Conservation (phyloP, 2,113 vertebrate species). For the Brienomyrus brachyistius region DNA sequence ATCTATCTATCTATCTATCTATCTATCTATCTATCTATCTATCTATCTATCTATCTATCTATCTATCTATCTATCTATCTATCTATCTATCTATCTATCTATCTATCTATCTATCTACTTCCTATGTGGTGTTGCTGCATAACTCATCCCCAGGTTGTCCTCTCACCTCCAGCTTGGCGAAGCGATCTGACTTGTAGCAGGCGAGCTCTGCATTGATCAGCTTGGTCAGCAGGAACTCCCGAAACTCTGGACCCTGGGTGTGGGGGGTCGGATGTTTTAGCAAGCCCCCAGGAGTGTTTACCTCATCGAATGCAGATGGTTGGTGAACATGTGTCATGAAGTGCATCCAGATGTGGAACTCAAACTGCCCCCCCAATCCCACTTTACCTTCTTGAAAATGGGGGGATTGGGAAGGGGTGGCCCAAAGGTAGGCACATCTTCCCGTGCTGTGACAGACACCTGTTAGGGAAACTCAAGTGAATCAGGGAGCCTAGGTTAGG, state of each 20-base stretch:
- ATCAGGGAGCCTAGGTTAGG: background rate
- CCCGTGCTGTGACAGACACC: slow-evolving; percentile 86
- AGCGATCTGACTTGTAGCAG: slow-evolving; percentile 91
- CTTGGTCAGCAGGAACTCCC: slow-evolving; percentile 90
- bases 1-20: background rate
- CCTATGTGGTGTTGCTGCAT: background rate
- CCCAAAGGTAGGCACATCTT: slow-evolving; percentile 82
- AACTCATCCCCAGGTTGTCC: background rate
- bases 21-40: no score
- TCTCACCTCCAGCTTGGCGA: slow-evolving; percentile 86
- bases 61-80: no score
- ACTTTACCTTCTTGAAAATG: slow-evolving; percentile 78
- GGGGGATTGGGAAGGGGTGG: slow-evolving; percentile 77
- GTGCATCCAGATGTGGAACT: background rate
- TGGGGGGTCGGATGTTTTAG: slow-evolving; percentile 5
- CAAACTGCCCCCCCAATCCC: background rate
- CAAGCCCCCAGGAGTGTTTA: background rate
- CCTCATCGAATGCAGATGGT: background rate
- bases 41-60: no score
- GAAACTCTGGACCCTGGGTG: slow-evolving; percentile 76
- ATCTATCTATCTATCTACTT: background rate
- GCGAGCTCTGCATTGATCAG: slow-evolving; percentile 86
- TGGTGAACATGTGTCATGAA: background rate
- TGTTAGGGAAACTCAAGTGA: slow-evolving; percentile 38
- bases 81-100: no score